A percentile compares a stretch with the other conserved stretches of the same genome.
phyloP scores from a whole-genome alignment of 2,113 vertebrate genomes.

The Megaceryle torquata region DNA sequence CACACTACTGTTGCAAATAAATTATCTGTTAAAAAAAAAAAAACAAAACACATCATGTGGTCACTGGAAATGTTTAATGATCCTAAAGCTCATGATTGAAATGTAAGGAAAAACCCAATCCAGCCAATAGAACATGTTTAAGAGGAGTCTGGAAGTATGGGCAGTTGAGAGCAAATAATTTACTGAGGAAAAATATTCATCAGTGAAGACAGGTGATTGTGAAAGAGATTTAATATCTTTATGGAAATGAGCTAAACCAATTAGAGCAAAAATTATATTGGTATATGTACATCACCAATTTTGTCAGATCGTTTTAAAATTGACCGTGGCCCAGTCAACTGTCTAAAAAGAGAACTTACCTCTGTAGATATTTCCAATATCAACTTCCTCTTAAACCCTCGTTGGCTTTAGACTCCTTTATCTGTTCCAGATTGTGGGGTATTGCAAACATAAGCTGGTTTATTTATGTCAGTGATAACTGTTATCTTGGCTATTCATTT shows the following conservation, averaged over 20 bases:
- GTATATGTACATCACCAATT: background rate
- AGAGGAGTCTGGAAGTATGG: background rate
- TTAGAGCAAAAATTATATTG: background rate
- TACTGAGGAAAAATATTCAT: background rate
- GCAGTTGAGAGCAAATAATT: background rate
- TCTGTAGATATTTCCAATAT: background rate
- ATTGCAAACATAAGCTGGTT: background rate
- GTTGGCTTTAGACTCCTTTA: background rate
- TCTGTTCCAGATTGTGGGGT: background rate
- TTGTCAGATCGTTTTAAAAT: background rate
- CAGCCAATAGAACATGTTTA: background rate
- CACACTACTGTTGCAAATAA: slow-evolving; percentile 69
- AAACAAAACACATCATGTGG: background rate
- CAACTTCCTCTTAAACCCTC: background rate
- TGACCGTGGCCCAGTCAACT: background rate
- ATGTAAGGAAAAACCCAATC: background rate
- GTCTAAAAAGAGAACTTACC: background rate
- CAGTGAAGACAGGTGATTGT: background rate
- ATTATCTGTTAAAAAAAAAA: slow-evolving; percentile 9
- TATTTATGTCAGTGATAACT: background rate
- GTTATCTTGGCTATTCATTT: slow-evolving; percentile 33
- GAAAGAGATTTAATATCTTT: background rate
- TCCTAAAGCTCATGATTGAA: background rate
- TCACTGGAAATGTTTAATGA: background rate
- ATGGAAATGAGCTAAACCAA: background rate